Base-by-base conservation (phyloP, 2,113 vertebrate genomes). In the Sterna hirundo region DNA sequence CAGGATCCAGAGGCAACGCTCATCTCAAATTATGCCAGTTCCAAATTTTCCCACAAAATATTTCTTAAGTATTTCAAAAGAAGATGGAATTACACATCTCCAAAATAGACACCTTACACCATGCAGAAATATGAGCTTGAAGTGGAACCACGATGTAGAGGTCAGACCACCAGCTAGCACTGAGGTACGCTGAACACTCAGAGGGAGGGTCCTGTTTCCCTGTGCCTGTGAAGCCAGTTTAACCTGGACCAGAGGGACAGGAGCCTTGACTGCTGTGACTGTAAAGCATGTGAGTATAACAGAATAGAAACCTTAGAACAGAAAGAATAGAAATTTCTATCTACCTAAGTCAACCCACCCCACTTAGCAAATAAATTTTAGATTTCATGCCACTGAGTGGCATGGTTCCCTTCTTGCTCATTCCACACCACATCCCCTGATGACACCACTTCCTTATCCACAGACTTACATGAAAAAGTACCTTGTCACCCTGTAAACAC, bases 101-200 rank as follows among this genome's bases (percentile, higher is more conserved):
- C 21, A 5, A n/a, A 32, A 42, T 0, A 49, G 58, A 55, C 5
- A 34, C 23, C 8, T 76, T 32, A 17, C 5, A 38, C 2, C 30
- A 44, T 1, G 22, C 19, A 86, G 23, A 32, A 85, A 40, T 7
- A 12, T 0, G 3, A 32, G 30, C 54, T 3, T 34, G 36, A 49
- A 34, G 20, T 16, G 16, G n/a, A 65, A 15, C 5, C 49, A 25
- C 1, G 19, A 8, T 0, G n/a, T 5, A 34, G 40, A 69, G 47
- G 10, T 8, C 27, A 74, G 70, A 27, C 8, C 25, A 65, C 18
- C 34, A 78, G 38, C 5, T 27, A 51, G 29, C 55, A 47, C 8
- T 30, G 30, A 30, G 32, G 11, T 15, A 23, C 2, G 3, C 0
- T 6, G 1, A 7, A 15, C 34, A 15, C 19, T 20, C 40, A 52